Evolutionary conservation across 2,888 invertebrate genomes (phyloP), one percentile per base, ranked within the genome.

Genomic region (Chalcis sispes): DNA sequence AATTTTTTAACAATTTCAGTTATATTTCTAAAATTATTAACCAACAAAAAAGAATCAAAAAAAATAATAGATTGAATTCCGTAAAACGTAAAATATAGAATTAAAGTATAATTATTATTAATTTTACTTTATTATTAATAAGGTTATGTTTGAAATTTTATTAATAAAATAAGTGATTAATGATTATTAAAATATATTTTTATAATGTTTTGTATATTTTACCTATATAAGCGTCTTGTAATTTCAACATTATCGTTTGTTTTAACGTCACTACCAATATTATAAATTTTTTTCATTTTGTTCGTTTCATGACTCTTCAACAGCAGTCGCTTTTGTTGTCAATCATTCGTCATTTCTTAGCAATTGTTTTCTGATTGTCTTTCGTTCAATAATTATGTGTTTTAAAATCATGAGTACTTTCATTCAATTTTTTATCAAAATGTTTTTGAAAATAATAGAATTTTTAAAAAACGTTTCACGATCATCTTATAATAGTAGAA

Each of bases 1-100:
- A 94, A 90, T 80, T 92, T 92, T 84, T 93, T 92, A 66, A 92
- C 92, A 81, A 93, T 91, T 85, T 94, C 94, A 80, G 67, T 75
- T 65, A 78, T 69, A 40, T 75, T 75, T 27, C 77, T 78, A 36
- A 0, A 25, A 13, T 42, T 27, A 25, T 72, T 25, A 27, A 48
- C 2, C 58, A 23, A 10, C 13, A 27, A 32, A 52, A 20, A 48
- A 40, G 20, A 27, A 48, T 27, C 23, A 64, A n/a, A 29, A 29
- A 67, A 50, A 27, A 69, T 10, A 58, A 36, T 40, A 2, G n/a
- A 48, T 27, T 25, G n/a, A 69, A 50, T 25, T 48, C 40, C 18
- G 5, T 50, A 29, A 13, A 27, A 46, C 40, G 29, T 40, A 50
- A 4, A 62, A 18, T 59, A 13, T 48, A 40, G 40, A 59, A n/a